These are phyloP conservation scores for Lethrus apterus DNA, from an alignment of 1,140 invertebrate species.

Conservation along the genomic window DNA sequence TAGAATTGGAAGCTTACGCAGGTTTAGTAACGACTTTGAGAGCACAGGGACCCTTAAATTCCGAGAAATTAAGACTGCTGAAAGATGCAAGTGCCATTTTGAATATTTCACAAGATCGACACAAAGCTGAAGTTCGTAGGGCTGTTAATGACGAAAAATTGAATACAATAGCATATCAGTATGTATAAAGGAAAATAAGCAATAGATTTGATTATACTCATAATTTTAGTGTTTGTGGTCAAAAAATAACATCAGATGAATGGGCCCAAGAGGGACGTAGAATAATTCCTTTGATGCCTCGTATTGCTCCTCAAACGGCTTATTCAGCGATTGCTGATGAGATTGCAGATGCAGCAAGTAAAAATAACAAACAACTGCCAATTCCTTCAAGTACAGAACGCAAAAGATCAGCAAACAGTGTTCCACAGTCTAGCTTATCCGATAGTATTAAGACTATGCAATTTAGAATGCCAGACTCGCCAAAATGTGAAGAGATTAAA, in stretches of 20 bases:
- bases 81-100: constrained; percentile 72
- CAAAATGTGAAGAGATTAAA: constrained; percentile 33
- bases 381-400: constrained; percentile 36
- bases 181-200: constrained; percentile 45
- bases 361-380: constrained; percentile 43
- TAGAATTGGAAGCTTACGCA: constrained; percentile 87
- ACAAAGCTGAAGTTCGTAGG: constrained; percentile 81
- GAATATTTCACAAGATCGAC: constrained; percentile 81
- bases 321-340: constrained; percentile 79
- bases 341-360: constrained; percentile 46
- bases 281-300: constrained; percentile 69
- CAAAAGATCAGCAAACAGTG: constrained; percentile 23
- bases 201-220: neutral
- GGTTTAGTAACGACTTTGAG: constrained; percentile 80
- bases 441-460: constrained; percentile 23
- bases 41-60: constrained; percentile 80
- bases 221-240: constrained; percentile 63
- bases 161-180: constrained; percentile 81
- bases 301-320: constrained; percentile 72
- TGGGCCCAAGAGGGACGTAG: constrained; percentile 82
- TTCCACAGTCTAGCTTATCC: constrained; percentile 11
- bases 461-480: constrained; percentile 28
- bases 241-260: constrained; percentile 64
- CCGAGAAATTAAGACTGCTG: constrained; percentile 75
- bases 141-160: constrained; percentile 87